These are phyloP conservation scores for Merodon equestris DNA, from an alignment of 2,888 invertebrate genomes.

Conservation along the genomic window DNA sequence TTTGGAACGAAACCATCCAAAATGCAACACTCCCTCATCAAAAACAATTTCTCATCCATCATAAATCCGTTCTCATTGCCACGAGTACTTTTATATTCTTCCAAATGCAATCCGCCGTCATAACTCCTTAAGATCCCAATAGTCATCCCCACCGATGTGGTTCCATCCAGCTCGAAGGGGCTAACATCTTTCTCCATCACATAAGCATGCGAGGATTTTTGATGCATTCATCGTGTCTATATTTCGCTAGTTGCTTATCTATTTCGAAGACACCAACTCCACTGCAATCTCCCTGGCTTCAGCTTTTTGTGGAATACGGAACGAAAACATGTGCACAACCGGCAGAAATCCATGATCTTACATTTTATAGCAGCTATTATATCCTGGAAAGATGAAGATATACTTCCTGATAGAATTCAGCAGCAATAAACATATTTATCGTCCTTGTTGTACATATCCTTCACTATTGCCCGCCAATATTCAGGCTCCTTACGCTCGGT, in stretches of 20 bases:
- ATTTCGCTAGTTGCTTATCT: conserved; percentile 34
- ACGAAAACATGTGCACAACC: conserved; percentile 59
- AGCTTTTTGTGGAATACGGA: conserved; percentile 39
- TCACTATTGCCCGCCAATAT: conserved; percentile 1
- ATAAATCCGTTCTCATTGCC: conserved; percentile 21
- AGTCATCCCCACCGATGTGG: conserved; percentile 22
- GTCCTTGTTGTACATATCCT: conserved; percentile 34
- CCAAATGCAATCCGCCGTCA: conserved; percentile 17
- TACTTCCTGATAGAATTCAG: conserved; percentile 66
- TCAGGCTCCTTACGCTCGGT: not conserved
- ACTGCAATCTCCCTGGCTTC: conserved; percentile 7
- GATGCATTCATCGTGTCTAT: conserved; percentile 36
- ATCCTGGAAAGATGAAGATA: conserved; percentile 59
- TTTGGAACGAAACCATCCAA: not conserved
- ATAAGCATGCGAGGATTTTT: not conserved
- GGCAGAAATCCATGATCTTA: conserved; percentile 54
- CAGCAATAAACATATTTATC: conserved; percentile 69
- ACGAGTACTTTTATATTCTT: conserved; percentile 17
- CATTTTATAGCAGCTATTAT: conserved; percentile 64
- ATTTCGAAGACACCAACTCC: conserved; percentile 22
- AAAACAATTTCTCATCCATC: conserved; percentile 22
- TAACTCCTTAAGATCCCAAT: conserved; percentile 30
- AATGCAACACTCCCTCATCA: not conserved
- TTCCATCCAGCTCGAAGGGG: conserved; percentile 30
- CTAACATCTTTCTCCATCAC: conserved; percentile 39